These are phyloP conservation scores for Eubucco bourcierii DNA, from an alignment of 2,113 vertebrate species.

Conservation along the genomic window DNA sequence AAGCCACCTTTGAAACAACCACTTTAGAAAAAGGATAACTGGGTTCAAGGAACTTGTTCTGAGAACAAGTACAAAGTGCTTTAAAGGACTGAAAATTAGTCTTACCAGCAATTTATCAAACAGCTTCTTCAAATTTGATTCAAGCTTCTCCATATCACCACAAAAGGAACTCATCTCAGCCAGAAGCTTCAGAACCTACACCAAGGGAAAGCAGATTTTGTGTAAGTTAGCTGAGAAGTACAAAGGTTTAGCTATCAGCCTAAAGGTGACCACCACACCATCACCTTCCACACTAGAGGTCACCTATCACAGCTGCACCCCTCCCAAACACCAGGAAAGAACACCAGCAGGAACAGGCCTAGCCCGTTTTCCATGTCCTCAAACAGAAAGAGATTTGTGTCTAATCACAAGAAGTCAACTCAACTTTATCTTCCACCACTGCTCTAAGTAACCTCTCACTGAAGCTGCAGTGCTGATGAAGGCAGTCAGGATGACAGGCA, in stretches of 20 bases:
- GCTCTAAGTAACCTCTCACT: not conserved
- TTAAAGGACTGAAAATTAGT: not conserved
- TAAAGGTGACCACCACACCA: not conserved
- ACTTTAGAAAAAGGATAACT: not conserved
- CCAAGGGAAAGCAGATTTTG: not conserved
- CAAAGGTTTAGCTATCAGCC: not conserved
- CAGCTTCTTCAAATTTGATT: slow-evolving; percentile 93
- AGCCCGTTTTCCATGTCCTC: not conserved
- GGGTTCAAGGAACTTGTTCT: not conserved
- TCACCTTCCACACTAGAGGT: not conserved
- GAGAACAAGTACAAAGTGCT: not conserved
- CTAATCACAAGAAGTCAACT: not conserved
- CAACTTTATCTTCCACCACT: not conserved
- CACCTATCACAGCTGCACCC: not conserved
- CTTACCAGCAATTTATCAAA: slow-evolving; percentile 97
- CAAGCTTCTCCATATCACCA: slow-evolving; percentile 98
- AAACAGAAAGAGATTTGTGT: not conserved
- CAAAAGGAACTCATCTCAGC: slow-evolving; percentile 98
- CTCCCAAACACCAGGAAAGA: not conserved
- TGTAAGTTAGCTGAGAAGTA: not conserved
- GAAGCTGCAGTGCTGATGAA: not conserved
- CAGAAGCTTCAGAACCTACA: slow-evolving; percentile 93
- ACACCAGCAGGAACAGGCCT: not conserved
- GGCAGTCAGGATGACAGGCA: not conserved
- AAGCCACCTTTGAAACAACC: not conserved